Conservation (phyloP, 2,113 vertebrate species). For the Lanius ludovicianus region DNA sequence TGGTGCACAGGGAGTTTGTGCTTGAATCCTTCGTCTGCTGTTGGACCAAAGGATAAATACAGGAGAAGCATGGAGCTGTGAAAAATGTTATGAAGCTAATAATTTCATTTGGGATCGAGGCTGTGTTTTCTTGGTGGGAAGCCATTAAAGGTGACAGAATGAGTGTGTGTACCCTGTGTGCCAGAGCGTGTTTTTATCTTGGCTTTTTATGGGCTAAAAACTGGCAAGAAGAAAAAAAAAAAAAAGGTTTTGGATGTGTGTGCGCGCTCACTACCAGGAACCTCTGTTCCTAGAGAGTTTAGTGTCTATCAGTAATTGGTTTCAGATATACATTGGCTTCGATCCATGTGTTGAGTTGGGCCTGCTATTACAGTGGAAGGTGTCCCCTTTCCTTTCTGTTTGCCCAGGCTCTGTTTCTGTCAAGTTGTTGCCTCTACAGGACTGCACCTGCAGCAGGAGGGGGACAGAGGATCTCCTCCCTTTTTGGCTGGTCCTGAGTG, state of each 20-base stretch:
- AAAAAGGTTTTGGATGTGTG: neutral
- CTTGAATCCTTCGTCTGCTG: neutral
- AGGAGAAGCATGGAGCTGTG: neutral
- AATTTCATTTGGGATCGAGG: neutral
- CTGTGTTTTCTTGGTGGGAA: neutral
- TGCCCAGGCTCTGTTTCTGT: neutral
- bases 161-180: neutral
- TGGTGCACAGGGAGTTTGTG: neutral
- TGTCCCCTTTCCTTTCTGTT: neutral
- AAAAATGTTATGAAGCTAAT: neutral
- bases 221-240: neutral
- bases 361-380: neutral
- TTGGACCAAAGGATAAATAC: neutral
- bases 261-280: neutral
- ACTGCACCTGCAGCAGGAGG: neutral
- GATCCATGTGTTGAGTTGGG: neutral
- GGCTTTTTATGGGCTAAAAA: neutral
- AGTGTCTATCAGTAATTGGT: neutral
- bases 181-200: neutral
- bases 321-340: neutral
- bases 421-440: accelerated
- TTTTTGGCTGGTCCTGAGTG: neutral
- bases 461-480: neutral
- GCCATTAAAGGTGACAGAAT: neutral
- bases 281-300: neutral